Conservation (phyloP, 35 echinoderm and acorn worm genomes). For the Acanthaster planci region DNA sequence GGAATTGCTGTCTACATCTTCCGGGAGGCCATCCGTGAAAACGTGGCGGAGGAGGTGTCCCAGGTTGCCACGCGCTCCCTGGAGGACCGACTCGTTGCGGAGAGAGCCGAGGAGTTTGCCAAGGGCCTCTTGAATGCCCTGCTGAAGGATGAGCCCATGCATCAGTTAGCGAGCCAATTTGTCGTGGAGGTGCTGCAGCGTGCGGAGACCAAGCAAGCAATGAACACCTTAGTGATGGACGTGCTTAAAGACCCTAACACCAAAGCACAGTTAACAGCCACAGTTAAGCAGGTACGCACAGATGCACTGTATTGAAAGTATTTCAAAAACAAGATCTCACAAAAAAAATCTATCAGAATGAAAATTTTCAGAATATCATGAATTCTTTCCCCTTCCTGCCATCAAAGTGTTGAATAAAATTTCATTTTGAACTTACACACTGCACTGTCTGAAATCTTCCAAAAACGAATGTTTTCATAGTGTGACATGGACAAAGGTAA, state of each 20-base stretch:
- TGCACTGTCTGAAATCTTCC: no score
- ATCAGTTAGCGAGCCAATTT: constrained; percentile 63
- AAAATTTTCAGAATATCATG: no score
- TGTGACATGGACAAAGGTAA: no score
- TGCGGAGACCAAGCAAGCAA: constrained; percentile 51
- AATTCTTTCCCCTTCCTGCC: no score
- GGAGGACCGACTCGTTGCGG: constrained; percentile 65
- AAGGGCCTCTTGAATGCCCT: constrained; percentile 73
- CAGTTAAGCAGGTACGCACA: constrained; percentile 29
- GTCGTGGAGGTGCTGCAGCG: constrained; percentile 39
- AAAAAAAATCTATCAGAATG: no score
- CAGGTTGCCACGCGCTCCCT: constrained; percentile 80
- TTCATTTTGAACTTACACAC: no score
- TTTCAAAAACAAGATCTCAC: no score
- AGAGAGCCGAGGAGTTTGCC: constrained; percentile 76
- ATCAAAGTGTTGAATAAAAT: no score
- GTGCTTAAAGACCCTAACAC: constrained; percentile 62
- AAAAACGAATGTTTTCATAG: no score
- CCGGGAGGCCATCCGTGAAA: constrained; percentile 68
- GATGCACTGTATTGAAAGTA: not conserved
- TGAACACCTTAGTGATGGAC: constrained; percentile 28
- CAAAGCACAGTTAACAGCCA: constrained; percentile 24
- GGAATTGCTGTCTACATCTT: constrained; percentile 65
- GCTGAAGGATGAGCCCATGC: constrained; percentile 72
- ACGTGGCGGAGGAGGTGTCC: constrained; percentile 82